phyloP scores from a whole-genome alignment of 2,113 vertebrate genomes.

The Oryzias celebensis region DNA sequence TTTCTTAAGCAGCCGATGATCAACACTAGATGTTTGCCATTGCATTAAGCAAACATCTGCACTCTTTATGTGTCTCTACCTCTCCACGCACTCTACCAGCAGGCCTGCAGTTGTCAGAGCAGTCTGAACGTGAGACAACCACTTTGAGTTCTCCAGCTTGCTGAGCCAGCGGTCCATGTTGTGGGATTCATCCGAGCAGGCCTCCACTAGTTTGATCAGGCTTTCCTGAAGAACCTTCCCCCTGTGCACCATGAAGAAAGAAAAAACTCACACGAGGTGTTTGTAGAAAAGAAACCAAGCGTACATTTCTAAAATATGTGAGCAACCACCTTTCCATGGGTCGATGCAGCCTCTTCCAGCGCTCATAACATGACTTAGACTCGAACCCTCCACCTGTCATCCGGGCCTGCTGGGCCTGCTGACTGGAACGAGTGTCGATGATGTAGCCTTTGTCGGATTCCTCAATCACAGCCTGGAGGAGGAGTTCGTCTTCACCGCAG shows the following conservation, averaged over 20 bases:
- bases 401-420: slow-evolving; percentile 82
- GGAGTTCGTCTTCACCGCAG: slow-evolving; percentile 79
- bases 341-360: slow-evolving; percentile 81
- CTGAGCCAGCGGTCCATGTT: slow-evolving; percentile 85
- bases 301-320: neutral
- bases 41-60: neutral
- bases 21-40: no score
- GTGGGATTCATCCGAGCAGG: slow-evolving; percentile 73
- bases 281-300: neutral
- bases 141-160: slow-evolving; percentile 83
- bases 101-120: slow-evolving; percentile 82
- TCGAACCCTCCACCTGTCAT: slow-evolving; percentile 81
- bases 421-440: slow-evolving; percentile 80
- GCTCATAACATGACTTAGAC: slow-evolving; percentile 76
- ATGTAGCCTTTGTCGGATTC: slow-evolving; percentile 75
- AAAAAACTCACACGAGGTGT: neutral
- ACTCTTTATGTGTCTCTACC: slow-evolving; percentile 60
- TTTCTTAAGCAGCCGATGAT: no score
- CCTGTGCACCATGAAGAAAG: slow-evolving; percentile 55
- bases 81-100: slow-evolving; percentile 84
- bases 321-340: slow-evolving; percentile 81
- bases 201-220: slow-evolving; percentile 78
- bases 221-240: slow-evolving; percentile 85
- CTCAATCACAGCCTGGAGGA: slow-evolving; percentile 65
- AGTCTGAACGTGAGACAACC: slow-evolving; percentile 84